Evolutionary conservation across 1,140 invertebrate species (phyloP).

Genomic region (Bacillus rossius): DNA sequence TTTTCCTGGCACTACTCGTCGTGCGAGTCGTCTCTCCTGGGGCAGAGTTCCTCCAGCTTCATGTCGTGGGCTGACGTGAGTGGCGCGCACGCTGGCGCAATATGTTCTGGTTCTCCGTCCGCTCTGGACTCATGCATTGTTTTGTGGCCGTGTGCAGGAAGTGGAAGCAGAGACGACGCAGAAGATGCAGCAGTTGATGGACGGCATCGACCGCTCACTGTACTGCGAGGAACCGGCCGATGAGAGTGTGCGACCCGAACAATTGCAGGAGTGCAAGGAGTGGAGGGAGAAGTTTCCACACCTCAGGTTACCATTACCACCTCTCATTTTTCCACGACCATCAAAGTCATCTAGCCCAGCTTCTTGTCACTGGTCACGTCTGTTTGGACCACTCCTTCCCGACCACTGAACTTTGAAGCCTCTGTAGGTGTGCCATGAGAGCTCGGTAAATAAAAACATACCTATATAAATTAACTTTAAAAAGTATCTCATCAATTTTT

Average conservation of each 20-base stretch:
- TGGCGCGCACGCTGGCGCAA: neutral
- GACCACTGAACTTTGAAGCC: neutral
- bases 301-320: neutral
- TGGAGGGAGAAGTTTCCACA: slow-evolving; percentile 2
- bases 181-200: neutral
- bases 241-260: neutral
- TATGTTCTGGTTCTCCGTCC: neutral
- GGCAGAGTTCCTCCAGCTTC: slow-evolving; percentile 4
- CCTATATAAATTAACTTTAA: too few species aligned
- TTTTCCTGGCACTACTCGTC: neutral
- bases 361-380: neutral
- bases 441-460: too few species aligned
- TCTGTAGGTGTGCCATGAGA: too few species aligned
- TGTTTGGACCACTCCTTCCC: neutral
- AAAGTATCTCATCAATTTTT: too few species aligned
- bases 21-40: neutral
- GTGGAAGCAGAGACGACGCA: neutral
- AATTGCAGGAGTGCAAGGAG: neutral
- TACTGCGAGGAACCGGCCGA: neutral
- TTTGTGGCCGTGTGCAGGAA: neutral
- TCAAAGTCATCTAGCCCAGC: neutral
- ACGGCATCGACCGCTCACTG: neutral
- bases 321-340: neutral
- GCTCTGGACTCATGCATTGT: neutral
- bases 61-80: slow-evolving; percentile 12